Evolutionary conservation across 2,113 vertebrate genomes (phyloP).

Genomic region (chimpanzee (Pan troglodytes)): NHGRI_mPanTro3-v2.1_pri NC_072410.2:59939501-59940000

Average conservation of each 20-base stretch:
- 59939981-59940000: neutral
- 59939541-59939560: constrained; percentile 36
- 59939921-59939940: neutral
- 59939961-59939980: neutral
- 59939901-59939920: constrained; percentile 27
- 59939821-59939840: neutral
- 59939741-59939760: neutral
- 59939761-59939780: neutral
- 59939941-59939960: constrained; percentile 12
- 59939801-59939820: constrained; percentile 35
- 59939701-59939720: neutral
- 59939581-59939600: neutral
- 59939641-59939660: neutral
- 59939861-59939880: neutral
- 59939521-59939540: constrained; percentile 2
- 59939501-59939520: constrained; percentile 10
- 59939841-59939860: constrained; percentile 1
- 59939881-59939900: constrained; percentile 16
- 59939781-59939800: neutral
- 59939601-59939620: neutral
- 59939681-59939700: neutral
- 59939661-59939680: neutral
- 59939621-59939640: neutral
- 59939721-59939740: neutral
- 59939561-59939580: neutral